phyloP scores from a whole-genome alignment of 2,797 vertebrate species.

The Thamnophis elegans region DNA sequence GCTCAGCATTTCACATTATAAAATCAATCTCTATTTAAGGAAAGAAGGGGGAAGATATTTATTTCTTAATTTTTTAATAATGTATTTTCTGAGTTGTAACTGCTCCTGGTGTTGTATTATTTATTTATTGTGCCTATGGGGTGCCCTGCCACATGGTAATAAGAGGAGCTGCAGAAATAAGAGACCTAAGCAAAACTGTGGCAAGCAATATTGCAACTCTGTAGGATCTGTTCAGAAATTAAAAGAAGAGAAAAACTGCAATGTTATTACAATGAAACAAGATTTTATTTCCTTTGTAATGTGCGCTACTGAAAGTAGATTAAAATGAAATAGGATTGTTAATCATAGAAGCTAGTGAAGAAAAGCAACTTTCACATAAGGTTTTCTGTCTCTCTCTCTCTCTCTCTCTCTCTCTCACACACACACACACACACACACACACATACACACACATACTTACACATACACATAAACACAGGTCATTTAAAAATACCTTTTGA shows the following conservation, averaged over 20 bases:
- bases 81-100: constrained; percentile 73
- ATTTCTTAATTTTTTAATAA: constrained; percentile 77
- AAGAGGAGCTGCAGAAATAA: constrained; percentile 64
- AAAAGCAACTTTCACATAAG: constrained; percentile 2
- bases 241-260: constrained; percentile 66
- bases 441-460: neutral
- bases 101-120: constrained; percentile 67
- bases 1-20: constrained; percentile 66
- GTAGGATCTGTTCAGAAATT: constrained; percentile 63
- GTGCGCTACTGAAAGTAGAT: constrained; percentile 27
- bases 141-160: constrained; percentile 64
- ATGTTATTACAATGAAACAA: constrained; percentile 47
- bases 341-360: neutral
- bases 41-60: constrained; percentile 63
- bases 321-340: constrained; percentile 38
- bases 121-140: constrained; percentile 73
- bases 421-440: neutral
- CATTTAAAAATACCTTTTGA: neutral
- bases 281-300: neutral
- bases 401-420: too few relatives aligned
- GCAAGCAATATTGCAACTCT: constrained; percentile 61
- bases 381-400: neutral
- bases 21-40: constrained; percentile 76
- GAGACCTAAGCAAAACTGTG: constrained; percentile 70
- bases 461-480: neutral